phyloP scores from a whole-genome alignment of 2,113 vertebrate species.

The Equus quagga region DNA sequence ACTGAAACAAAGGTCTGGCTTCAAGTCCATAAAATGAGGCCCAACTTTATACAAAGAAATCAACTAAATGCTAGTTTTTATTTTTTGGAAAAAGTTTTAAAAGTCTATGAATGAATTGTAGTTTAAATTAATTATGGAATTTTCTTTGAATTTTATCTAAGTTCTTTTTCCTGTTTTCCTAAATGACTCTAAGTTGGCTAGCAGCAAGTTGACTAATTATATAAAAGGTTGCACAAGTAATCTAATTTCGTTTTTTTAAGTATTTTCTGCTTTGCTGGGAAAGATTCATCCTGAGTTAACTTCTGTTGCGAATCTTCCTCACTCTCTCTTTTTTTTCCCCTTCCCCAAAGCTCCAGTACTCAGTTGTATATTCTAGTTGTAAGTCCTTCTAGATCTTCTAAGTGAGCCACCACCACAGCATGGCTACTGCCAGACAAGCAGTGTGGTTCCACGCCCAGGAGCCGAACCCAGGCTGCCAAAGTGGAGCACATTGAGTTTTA shows the following conservation, averaged over 20 bases:
- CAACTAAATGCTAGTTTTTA: not conserved
- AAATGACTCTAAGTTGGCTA: not conserved
- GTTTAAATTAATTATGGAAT: not conserved
- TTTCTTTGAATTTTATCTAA: constrained; percentile 10
- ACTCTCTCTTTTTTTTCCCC: too few species aligned
- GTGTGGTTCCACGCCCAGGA: too few species aligned
- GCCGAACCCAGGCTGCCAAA: too few species aligned
- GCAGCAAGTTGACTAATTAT: not conserved
- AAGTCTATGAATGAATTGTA: not conserved
- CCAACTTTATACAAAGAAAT: not conserved
- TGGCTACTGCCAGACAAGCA: too few species aligned
- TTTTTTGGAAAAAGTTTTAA: not conserved
- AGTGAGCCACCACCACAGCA: too few species aligned
- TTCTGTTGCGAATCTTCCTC: too few species aligned
- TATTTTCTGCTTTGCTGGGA: too few species aligned
- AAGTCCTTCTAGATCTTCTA: too few species aligned
- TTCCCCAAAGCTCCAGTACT: too few species aligned
- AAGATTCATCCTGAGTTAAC: too few species aligned
- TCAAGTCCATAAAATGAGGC: not conserved
- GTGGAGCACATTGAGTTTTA: too few species aligned
- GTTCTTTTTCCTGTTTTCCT: not conserved
- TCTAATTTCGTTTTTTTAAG: not conserved
- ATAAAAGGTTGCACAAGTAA: not conserved
- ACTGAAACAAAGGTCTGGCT: not conserved
- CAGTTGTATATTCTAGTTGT: too few species aligned